These are phyloP conservation scores for Augochlora pura DNA, from an alignment of 1,140 invertebrate species.

Conservation along the genomic window DNA sequence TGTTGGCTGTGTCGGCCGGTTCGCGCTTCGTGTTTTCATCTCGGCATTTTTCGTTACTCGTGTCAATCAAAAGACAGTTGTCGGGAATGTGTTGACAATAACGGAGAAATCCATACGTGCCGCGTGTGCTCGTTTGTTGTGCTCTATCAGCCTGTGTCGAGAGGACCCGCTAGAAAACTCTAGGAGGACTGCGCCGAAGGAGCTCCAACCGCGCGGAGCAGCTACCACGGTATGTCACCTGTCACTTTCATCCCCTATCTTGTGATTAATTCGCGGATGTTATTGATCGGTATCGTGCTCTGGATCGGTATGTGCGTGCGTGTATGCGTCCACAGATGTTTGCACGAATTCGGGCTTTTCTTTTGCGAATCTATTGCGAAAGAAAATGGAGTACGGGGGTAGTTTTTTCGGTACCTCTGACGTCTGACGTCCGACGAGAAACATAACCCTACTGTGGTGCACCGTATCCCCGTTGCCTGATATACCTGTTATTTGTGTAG, in stretches of 20 bases:
- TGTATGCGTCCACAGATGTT: not conserved
- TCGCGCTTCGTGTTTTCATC: slow-evolving; percentile 15
- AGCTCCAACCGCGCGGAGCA: slow-evolving; percentile 20
- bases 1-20: slow-evolving; percentile 12
- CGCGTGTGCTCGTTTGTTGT: slow-evolving; percentile 28
- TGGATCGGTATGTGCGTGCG: slow-evolving; percentile 32
- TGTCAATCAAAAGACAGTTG: slow-evolving; percentile 3
- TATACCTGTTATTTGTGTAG: too few species aligned
- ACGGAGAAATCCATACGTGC: not conserved
- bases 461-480: too few species aligned
- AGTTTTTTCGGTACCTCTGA: too few species aligned
- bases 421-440: too few species aligned
- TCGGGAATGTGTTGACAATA: too few species aligned
- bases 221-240: slow-evolving; percentile 37
- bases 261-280: slow-evolving; percentile 8
- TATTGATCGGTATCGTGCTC: slow-evolving; percentile 41
- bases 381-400: too few species aligned
- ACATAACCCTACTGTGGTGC: too few species aligned
- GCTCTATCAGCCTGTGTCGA: slow-evolving; percentile 13
- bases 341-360: too few species aligned
- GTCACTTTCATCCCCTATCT: slow-evolving; percentile 29
- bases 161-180: not conserved
- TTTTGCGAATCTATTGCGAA: too few species aligned
- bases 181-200: slow-evolving; percentile 10
- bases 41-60: not conserved